A percentile compares a stretch with the other conserved stretches of the same genome.
Conservation (phyloP, 2,113 vertebrate species). For the Oryzias melastigma region DNA sequence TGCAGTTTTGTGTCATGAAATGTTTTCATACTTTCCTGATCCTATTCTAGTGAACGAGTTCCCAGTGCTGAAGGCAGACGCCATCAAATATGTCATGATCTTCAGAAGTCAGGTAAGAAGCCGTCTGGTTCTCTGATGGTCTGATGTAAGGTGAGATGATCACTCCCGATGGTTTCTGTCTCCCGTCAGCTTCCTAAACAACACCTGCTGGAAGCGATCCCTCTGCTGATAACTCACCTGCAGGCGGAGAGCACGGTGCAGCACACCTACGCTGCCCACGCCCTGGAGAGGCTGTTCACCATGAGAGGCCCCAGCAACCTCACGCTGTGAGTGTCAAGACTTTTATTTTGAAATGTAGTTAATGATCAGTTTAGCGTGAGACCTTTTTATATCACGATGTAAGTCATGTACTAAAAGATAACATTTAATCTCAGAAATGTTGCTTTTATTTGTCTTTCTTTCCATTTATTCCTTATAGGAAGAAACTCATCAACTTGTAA, state of each 20-base stretch:
- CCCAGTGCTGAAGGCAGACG: conserved; percentile 97
- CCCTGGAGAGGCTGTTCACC: conserved; percentile 94
- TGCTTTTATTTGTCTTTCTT: too few species aligned
- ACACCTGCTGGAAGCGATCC: conserved; percentile 89
- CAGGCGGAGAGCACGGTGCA: conserved; percentile 94
- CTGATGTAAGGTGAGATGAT: background rate
- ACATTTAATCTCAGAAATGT: too few species aligned
- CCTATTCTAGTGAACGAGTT: conserved; percentile 91
- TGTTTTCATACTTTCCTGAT: background rate
- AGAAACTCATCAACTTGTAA: too few species aligned
- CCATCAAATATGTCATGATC: conserved; percentile 99
- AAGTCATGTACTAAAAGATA: too few species aligned
- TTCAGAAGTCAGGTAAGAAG: conserved; percentile 93
- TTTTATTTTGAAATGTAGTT: background rate
- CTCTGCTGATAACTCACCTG: conserved; percentile 89
- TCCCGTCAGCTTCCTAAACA: conserved; percentile 93
- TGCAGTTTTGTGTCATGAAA: background rate
- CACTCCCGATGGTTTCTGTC: background rate
- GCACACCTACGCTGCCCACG: conserved; percentile 94
- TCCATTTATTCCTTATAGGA: too few species aligned
- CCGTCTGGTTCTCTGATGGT: background rate
- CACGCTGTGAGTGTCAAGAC: conserved; percentile 81
- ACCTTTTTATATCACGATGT: too few species aligned
- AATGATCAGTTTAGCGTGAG: too few species aligned
- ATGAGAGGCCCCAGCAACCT: conserved; percentile 90